Evolutionary conservation across 2,797 vertebrate species (phyloP).

Genomic region (Diglossa cyanea): DNA sequence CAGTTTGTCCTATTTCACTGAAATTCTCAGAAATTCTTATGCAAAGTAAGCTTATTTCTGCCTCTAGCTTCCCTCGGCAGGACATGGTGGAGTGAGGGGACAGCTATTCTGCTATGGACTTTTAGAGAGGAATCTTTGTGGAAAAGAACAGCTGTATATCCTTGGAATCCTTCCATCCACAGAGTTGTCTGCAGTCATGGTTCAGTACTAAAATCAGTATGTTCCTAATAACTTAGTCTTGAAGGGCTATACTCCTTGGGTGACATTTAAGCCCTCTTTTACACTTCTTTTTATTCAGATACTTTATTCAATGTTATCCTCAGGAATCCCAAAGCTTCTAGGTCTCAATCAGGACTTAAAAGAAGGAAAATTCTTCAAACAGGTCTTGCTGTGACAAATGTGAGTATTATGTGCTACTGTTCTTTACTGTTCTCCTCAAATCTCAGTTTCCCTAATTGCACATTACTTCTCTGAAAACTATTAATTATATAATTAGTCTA

Average conservation of each 20-base stretch:
- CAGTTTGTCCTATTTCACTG: conserved; percentile 13
- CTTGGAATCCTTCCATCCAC: not conserved
- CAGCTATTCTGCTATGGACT: not conserved
- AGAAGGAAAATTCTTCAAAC: not conserved
- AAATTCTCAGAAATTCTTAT: not conserved
- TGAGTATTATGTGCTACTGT: not conserved
- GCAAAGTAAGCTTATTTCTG: conserved; percentile 10
- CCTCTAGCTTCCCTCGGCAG: not conserved
- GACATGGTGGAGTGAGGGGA: not conserved
- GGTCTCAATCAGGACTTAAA: not conserved
- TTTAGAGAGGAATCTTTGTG: not conserved
- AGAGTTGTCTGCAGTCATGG: not conserved
- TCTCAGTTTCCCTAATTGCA: not conserved
- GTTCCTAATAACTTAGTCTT: not conserved
- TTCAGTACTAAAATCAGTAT: not conserved
- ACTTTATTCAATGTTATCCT: not conserved
- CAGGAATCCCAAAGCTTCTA: not conserved
- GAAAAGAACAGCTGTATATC: not conserved
- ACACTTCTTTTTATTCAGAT: not conserved
- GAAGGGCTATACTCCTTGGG: not conserved
- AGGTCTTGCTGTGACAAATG: not conserved
- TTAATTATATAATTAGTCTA: not conserved
- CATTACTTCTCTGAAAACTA: not conserved
- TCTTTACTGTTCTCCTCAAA: not conserved
- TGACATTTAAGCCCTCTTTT: not conserved